phyloP scores from a whole-genome alignment of 1,140 invertebrate species.

The Trichonephila clavata region DNA sequence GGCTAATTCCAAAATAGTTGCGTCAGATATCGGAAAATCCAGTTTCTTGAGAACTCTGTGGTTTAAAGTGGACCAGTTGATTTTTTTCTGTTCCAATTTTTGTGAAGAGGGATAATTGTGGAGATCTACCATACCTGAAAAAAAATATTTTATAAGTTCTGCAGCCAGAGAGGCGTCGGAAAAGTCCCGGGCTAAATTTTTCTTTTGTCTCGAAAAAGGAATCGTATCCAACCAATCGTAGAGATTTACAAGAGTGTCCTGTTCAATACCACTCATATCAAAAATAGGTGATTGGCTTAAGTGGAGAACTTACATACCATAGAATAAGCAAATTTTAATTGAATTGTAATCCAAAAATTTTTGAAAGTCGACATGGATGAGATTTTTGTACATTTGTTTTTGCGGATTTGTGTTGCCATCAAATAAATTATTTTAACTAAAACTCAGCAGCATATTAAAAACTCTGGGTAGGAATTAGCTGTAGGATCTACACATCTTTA shows the following conservation, averaged over 20 bases:
- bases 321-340: too few species aligned
- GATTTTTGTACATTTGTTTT: too few species aligned
- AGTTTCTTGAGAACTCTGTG: constrained; percentile 56
- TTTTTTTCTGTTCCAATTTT: not conserved
- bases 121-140: constrained; percentile 38
- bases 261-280: constrained; percentile 26
- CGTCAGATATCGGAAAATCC: constrained; percentile 11
- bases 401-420: too few species aligned
- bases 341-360: too few species aligned
- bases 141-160: constrained; percentile 56
- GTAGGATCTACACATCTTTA: too few species aligned
- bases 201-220: constrained; percentile 48
- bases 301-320: too few species aligned
- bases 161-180: constrained; percentile 49
- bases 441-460: too few species aligned
- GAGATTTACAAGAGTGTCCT: constrained; percentile 13
- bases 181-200: constrained; percentile 57
- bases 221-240: constrained; percentile 67
- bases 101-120: constrained; percentile 47
- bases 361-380: too few species aligned
- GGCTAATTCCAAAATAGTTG: constrained; percentile 16
- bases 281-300: not conserved
- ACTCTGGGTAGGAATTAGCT: too few species aligned
- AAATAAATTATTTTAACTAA: too few species aligned
- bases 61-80: constrained; percentile 57